Evolutionary conservation across 92 coral and sea anemone genomes (phyloP).

Genomic region (Parazoanthus swiftii): DNA sequence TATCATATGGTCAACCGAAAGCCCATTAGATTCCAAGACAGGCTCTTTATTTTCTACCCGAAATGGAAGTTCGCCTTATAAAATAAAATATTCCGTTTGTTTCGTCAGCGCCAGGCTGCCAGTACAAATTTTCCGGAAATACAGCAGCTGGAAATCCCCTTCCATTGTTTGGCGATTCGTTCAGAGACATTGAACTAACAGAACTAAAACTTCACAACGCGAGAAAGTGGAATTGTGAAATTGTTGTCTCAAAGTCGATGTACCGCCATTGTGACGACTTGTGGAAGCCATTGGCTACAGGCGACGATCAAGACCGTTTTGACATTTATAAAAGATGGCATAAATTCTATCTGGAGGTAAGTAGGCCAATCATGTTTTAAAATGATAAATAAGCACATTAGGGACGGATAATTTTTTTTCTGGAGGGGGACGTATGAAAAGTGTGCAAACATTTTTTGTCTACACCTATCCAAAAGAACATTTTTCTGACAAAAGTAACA

Average conservation of each 20-base stretch:
- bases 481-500: no score
- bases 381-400: not conserved
- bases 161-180: not conserved
- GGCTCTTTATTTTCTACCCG: not conserved
- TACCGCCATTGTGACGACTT: not conserved
- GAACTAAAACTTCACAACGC: not conserved
- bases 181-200: not conserved
- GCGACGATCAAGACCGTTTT: not conserved
- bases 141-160: not conserved
- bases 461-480: no score
- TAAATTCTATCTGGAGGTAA: not conserved
- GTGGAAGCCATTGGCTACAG: not conserved
- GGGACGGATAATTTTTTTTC: no score
- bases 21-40: no score
- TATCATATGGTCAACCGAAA: no score
- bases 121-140: not conserved
- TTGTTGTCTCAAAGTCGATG: not conserved
- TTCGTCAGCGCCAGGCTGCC: not conserved
- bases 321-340: not conserved
- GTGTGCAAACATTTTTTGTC: no score
- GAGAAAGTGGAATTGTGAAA: not conserved
- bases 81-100: not conserved
- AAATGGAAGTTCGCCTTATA: not conserved
- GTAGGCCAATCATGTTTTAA: not conserved
- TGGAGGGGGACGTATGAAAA: no score